A percentile compares a stretch with the other conserved stretches of the same genome.
These are phyloP conservation scores for Theocolax elegans DNA, from an alignment of 1,140 invertebrate genomes.

Conservation along the genomic window DNA sequence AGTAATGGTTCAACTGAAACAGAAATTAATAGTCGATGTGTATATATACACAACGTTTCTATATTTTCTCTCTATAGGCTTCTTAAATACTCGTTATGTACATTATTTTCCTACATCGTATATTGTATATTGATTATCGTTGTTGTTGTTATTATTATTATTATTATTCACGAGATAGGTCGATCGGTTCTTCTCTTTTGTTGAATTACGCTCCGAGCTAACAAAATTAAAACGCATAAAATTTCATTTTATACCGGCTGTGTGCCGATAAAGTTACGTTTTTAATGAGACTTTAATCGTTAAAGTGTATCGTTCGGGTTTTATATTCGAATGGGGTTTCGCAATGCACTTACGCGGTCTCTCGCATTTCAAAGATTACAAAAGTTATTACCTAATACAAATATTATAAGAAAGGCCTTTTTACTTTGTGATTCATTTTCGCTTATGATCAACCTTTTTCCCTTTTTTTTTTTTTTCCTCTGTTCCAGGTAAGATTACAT, in stretches of 20 bases:
- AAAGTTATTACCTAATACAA: constrained; percentile 29
- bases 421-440: constrained; percentile 20
- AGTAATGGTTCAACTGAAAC: too few relatives aligned
- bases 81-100: too few relatives aligned
- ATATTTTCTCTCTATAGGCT: too few relatives aligned
- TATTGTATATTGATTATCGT: too few relatives aligned
- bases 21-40: too few relatives aligned
- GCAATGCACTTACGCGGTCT: constrained; percentile 7
- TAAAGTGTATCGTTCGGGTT: constrained; percentile 9
- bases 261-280: neutral
- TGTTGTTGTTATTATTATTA: too few relatives aligned
- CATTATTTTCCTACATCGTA: too few relatives aligned
- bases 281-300: constrained; percentile 23
- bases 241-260: constrained; percentile 1
- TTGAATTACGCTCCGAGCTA: too few relatives aligned
- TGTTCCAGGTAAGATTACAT: constrained; percentile 27
- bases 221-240: neutral
- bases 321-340: neutral
- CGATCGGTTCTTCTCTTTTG: too few relatives aligned
- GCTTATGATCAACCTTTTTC: neutral
- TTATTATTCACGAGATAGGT: too few relatives aligned
- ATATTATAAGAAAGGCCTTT: constrained; percentile 18
- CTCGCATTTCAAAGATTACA: neutral
- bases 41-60: too few relatives aligned
- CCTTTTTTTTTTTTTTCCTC: neutral